Percentiles rank a stretch among this genome's conserved stretches.
These are phyloP conservation scores for Drosophila rhopaloa DNA, from an alignment of 1,140 invertebrate species.

Conservation along the genomic window DNA sequence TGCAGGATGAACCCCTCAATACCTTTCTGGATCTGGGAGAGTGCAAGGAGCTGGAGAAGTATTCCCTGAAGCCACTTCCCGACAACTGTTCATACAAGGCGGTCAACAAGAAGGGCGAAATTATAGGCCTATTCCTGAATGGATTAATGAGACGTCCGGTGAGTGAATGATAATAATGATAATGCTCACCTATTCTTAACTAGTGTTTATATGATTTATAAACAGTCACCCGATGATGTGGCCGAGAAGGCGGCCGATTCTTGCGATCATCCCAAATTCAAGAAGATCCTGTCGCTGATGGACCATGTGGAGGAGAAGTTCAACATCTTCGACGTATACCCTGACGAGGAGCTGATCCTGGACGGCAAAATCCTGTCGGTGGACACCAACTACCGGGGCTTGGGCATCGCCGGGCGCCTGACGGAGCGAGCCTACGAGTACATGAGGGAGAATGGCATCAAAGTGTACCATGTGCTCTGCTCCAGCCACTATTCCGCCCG, in stretches of 20 bases:
- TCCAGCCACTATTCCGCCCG: conserved; percentile 90
- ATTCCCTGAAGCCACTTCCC: conserved; percentile 86
- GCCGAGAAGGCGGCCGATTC: conserved; percentile 69
- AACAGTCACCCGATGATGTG: conserved; percentile 32
- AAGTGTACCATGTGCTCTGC: conserved; percentile 86
- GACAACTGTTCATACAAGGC: conserved; percentile 88
- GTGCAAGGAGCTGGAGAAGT: conserved; percentile 87
- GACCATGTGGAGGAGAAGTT: conserved; percentile 86
- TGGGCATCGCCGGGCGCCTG: conserved; percentile 87
- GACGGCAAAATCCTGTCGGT: conserved; percentile 88
- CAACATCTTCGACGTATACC: conserved; percentile 86
- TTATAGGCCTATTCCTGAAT: conserved; percentile 86
- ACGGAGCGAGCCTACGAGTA: conserved; percentile 86
- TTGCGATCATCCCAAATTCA: conserved; percentile 86
- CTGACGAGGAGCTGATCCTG: conserved; percentile 86
- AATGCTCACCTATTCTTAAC: not conserved
- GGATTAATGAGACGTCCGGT: conserved; percentile 70
- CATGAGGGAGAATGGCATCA: conserved; percentile 71
- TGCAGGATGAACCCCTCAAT: conserved; percentile 88
- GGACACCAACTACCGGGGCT: conserved; percentile 87
- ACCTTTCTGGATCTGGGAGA: conserved; percentile 86
- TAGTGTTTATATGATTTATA: not conserved
- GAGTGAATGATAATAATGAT: conserved; percentile 10
- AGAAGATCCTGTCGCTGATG: conserved; percentile 87
- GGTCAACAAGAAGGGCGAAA: conserved; percentile 86